Percentiles rank a stretch among this genome's conserved stretches.
These are phyloP conservation scores for Crocallis elinguaria DNA, from an alignment of 2,888 invertebrate species.

Conservation along the genomic window DNA sequence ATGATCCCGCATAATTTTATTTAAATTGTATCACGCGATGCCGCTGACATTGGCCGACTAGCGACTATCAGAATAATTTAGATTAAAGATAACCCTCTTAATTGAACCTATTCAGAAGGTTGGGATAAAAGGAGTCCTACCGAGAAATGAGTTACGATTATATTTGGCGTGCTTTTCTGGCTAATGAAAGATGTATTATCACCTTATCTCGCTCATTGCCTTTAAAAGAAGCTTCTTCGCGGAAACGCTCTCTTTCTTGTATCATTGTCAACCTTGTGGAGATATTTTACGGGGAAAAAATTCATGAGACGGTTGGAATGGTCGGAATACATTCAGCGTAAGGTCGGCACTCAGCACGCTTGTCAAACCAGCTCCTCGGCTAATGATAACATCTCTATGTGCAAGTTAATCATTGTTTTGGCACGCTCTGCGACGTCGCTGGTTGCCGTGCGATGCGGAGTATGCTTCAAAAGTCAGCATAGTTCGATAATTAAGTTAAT, in stretches of 20 bases:
- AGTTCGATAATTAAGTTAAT: neutral
- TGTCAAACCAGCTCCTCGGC: conserved; percentile 36
- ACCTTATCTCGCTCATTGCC: conserved; percentile 56
- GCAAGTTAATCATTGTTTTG: conserved; percentile 35
- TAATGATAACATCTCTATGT: conserved; percentile 38
- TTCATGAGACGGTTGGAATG: conserved; percentile 54
- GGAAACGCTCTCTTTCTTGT: conserved; percentile 57
- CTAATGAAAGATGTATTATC: conserved; percentile 54
- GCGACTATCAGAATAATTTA: conserved; percentile 7
- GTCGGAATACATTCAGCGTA: conserved; percentile 51
- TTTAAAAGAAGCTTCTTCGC: conserved; percentile 50
- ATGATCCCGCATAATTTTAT: neutral
- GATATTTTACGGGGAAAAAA: conserved; percentile 59
- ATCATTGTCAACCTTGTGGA: conserved; percentile 59
- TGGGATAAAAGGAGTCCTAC: conserved; percentile 29
- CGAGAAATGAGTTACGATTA: conserved; percentile 34
- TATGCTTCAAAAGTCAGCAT: neutral
- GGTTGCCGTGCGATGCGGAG: neutral
- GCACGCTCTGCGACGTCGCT: conserved; percentile 26
- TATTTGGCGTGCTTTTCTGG: conserved; percentile 41
- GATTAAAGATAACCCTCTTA: conserved; percentile 14
- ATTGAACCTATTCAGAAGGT: conserved; percentile 32
- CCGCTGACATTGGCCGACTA: conserved; percentile 9
- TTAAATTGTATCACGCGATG: neutral
- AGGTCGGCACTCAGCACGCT: conserved; percentile 36